These are phyloP conservation scores for Chelonus formosanus DNA, from an alignment of 2,888 invertebrate genomes.

Conservation along the genomic window DNA sequence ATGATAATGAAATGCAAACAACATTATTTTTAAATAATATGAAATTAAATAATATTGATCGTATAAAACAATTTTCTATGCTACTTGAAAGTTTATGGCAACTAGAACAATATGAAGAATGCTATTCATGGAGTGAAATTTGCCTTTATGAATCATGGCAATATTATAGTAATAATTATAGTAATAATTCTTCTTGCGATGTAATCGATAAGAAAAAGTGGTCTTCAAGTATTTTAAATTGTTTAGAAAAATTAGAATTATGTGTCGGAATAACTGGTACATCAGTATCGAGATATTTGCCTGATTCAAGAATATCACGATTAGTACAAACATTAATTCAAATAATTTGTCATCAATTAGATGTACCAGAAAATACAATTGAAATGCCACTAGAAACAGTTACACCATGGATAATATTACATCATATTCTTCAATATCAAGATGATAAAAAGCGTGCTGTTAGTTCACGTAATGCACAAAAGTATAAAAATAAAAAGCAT, in stretches of 20 bases:
- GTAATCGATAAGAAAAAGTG: constrained; percentile 65
- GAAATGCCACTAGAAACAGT: constrained; percentile 77
- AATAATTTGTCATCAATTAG: constrained; percentile 81
- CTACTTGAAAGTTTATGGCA: constrained; percentile 76
- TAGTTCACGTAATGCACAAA: constrained; percentile 31
- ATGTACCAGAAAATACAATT: constrained; percentile 71
- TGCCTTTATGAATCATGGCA: constrained; percentile 79
- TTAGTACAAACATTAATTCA: constrained; percentile 79
- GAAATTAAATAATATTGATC: constrained; percentile 57
- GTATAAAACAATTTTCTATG: constrained; percentile 67
- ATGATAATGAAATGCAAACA: constrained; percentile 36
- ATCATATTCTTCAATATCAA: constrained; percentile 78
- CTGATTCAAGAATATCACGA: constrained; percentile 71
- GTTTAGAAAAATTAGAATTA: constrained; percentile 66
- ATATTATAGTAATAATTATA: constrained; percentile 68
- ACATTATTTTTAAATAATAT: constrained; percentile 43
- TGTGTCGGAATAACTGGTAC: constrained; percentile 69
- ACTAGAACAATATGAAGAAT: constrained; percentile 70
- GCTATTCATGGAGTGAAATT: constrained; percentile 80
- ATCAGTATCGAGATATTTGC: constrained; percentile 66
- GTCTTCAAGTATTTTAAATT: constrained; percentile 65
- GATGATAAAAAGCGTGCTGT: constrained; percentile 75
- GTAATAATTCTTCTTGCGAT: constrained; percentile 51
- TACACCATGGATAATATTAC: constrained; percentile 84
- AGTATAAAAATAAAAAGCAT: no score